Evolutionary conservation across 1,140 invertebrate genomes (phyloP), one percentile per base, ranked within the genome.

Genomic region (Cotesia vestalis): DNA sequence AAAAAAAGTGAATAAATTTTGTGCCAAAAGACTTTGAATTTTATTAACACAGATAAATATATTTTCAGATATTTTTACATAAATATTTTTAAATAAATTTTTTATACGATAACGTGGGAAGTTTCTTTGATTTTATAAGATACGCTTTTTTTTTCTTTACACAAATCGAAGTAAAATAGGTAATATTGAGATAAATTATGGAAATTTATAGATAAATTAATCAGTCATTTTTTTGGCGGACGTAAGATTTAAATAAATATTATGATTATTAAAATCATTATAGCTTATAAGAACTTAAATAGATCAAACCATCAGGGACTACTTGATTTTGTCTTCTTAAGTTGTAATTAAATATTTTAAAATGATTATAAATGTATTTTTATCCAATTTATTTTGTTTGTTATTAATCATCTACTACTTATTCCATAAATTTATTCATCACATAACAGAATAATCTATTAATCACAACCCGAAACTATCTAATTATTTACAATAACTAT

Each of bases 11-110:
- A 75, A 77, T 76, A 76, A 78, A 77, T 52, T 78, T 36, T 59
- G 73, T 73, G 72, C 77, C 77, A 82, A 83, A 78, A 81, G 76
- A 80, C 69, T 82, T 74, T 78, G 77, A 71, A 79, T 83, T 71
- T 83, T 83, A 83, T 83, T 80, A 78, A 80, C 74, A 82, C 67
- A 81, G 63, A 72, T 76, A 76, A 17, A 74, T 55, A 62, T 73
- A 53, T 64, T 53, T 9, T 59, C 57, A 40, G 34, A 66, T 69
- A 69, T 51, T 69, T 57, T 64, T 75, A 73, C 76, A 51, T 73
- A 66, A 71, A 73, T 76, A 63, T 64, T 14, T 12, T 53, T 35
- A 61, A 51, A 68, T 20, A 27, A 38, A 64, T 40, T 64, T 4
- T n/a, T 12, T 40, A 46, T 35, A 8, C 14, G 35, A 12, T 38